Evolutionary conservation across 2,113 vertebrate species (phyloP).

Genomic region (Daboia siamensis): DNA sequence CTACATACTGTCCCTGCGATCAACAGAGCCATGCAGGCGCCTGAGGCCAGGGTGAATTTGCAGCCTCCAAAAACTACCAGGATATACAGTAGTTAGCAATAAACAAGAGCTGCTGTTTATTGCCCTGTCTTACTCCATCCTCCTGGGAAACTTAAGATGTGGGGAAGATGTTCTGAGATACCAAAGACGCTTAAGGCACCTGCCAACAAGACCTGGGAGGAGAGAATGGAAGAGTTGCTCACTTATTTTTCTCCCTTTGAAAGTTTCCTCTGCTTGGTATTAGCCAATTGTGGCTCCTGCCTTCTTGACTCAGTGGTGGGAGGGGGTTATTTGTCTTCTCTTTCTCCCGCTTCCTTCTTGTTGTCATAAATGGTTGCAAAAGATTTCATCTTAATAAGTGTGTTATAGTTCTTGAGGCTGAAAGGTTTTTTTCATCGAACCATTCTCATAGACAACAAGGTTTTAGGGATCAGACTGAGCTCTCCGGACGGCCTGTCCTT

Average conservation of each 20-base stretch:
- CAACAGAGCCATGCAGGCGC: constrained; percentile 44
- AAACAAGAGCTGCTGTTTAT: constrained; percentile 50
- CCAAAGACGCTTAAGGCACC: constrained; percentile 9
- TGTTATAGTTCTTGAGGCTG: neutral
- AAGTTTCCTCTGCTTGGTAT: neutral
- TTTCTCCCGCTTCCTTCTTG: neutral
- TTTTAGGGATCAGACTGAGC: neutral
- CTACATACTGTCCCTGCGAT: constrained; percentile 43
- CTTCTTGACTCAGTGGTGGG: neutral
- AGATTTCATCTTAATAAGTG: neutral
- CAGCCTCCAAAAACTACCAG: constrained; percentile 41
- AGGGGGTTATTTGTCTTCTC: neutral
- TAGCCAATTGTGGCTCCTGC: neutral
- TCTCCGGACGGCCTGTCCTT: neutral
- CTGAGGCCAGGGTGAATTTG: constrained; percentile 40
- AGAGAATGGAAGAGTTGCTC: neutral
- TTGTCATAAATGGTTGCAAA: neutral
- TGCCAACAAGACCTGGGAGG: neutral
- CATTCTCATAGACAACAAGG: neutral
- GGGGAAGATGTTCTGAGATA: constrained; percentile 41
- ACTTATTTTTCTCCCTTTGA: neutral
- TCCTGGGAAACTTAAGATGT: constrained; percentile 52
- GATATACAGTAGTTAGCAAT: constrained; percentile 27
- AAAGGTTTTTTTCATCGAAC: neutral
- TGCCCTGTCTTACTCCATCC: constrained; percentile 33